Conservation (phyloP, 2,113 vertebrate genomes). For the Noctilio leporinus region DNA sequence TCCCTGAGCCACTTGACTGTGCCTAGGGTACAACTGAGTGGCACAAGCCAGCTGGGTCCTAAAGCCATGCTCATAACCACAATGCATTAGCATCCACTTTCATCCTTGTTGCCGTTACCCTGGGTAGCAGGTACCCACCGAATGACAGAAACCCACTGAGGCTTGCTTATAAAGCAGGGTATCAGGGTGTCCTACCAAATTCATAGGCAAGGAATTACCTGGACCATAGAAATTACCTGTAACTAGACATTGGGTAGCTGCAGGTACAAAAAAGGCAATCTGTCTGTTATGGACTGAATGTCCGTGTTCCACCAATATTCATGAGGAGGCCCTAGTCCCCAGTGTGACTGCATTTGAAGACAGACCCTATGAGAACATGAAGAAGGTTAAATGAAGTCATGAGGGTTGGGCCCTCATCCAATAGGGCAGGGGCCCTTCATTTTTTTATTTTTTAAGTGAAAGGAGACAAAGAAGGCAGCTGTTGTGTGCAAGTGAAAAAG, state of each 20-base stretch:
- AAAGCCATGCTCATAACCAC: neutral
- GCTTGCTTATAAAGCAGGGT: neutral
- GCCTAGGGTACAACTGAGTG: neutral
- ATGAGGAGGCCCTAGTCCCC: neutral
- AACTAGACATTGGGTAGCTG: neutral
- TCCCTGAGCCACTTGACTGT: neutral
- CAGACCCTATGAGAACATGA: neutral
- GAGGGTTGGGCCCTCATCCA: neutral
- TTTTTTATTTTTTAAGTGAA: too few species aligned
- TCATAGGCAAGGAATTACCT: neutral
- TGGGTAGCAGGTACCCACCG: neutral
- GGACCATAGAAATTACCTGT: neutral
- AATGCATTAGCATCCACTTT: accelerated
- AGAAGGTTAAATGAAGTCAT: neutral
- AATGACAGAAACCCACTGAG: neutral
- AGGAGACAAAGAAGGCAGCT: neutral
- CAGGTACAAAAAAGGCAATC: neutral
- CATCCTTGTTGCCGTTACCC: neutral
- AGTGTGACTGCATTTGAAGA: neutral
- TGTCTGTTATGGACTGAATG: too few species aligned
- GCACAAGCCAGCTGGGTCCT: neutral
- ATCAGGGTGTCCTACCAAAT: neutral
- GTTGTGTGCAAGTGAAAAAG: too few species aligned
- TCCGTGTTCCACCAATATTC: neutral
- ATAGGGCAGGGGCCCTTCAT: neutral